phyloP scores from a whole-genome alignment of 2,113 vertebrate genomes.

The Tenebrosternarchus preto region DNA sequence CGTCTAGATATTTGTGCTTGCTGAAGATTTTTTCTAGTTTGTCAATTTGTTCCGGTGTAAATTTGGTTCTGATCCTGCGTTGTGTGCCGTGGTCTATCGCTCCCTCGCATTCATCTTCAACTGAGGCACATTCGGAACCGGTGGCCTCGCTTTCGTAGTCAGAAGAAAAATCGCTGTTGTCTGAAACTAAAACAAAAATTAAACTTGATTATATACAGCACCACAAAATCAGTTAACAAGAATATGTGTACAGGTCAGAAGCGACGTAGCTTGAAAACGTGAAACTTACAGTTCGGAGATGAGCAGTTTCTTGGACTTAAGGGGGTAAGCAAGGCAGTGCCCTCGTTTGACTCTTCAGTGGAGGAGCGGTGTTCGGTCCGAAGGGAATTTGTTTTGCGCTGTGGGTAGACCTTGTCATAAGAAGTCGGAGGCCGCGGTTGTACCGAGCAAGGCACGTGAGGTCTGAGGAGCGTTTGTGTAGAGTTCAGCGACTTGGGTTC shows the following conservation, averaged over 20 bases:
- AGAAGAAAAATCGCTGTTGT: constrained; percentile 69
- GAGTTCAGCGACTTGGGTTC: constrained; percentile 19
- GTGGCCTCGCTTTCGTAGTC: constrained; percentile 74
- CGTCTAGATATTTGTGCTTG: constrained; percentile 78
- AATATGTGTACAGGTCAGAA: not conserved
- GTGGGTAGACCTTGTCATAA: constrained; percentile 63
- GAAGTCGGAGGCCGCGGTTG: constrained; percentile 66
- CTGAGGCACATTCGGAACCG: constrained; percentile 49
- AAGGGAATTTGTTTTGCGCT: constrained; percentile 62
- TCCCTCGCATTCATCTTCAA: constrained; percentile 40
- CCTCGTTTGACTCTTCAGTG: constrained; percentile 3
- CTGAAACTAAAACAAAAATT: constrained; percentile 63
- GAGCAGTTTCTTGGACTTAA: constrained; percentile 47
- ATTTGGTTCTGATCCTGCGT: constrained; percentile 77
- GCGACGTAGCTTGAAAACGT: fast-evolving
- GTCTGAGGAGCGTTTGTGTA: constrained; percentile 42
- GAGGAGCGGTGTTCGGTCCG: constrained; percentile 32
- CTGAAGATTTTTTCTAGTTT: constrained; percentile 80
- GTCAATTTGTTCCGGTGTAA: constrained; percentile 77
- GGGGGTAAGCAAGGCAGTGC: constrained; percentile 28
- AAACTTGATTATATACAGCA: not conserved
- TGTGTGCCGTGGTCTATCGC: constrained; percentile 46
- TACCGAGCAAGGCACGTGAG: constrained; percentile 71
- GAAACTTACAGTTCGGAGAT: constrained; percentile 69
- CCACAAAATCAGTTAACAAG: not conserved